These are phyloP conservation scores for Brachyrhaphis roseni DNA, from an alignment of 2,797 vertebrate genomes.

Conservation along the genomic window DNA sequence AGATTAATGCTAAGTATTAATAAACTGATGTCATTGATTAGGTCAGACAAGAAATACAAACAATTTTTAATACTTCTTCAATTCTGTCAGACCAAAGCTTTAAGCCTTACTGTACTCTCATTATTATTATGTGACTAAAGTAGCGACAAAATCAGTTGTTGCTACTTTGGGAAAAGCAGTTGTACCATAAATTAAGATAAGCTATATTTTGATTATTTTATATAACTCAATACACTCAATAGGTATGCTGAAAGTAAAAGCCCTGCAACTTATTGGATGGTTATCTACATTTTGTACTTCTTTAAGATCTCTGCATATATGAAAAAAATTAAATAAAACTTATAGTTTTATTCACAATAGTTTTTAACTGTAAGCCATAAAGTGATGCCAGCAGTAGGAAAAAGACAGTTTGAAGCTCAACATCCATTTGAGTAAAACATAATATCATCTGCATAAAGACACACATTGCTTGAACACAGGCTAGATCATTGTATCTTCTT, in stretches of 20 bases:
- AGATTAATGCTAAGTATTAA: too few species aligned
- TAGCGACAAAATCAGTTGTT: too few species aligned
- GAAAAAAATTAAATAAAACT: background rate
- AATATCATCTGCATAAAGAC: background rate
- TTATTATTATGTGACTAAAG: too few species aligned
- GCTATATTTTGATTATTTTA: too few species aligned
- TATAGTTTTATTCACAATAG: background rate
- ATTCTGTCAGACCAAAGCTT: too few species aligned
- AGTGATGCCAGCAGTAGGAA: background rate
- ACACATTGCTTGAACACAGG: background rate
- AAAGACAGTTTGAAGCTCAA: background rate
- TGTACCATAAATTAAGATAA: too few species aligned
- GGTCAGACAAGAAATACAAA: background rate
- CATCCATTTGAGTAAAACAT: background rate
- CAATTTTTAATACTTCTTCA: background rate
- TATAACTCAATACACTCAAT: too few species aligned
- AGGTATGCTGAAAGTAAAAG: background rate
- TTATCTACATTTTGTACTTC: background rate
- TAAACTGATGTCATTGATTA: background rate
- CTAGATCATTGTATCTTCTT: background rate
- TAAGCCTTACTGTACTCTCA: too few species aligned
- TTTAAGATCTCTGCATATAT: background rate
- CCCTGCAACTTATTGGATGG: too few species aligned
- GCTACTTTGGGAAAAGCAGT: too few species aligned
- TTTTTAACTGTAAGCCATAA: background rate